A percentile compares a stretch with the other conserved stretches of the same genome.
phyloP scores from a whole-genome alignment of 2,797 vertebrate genomes.

The Poeciliopsis paucimaculata region DNA sequence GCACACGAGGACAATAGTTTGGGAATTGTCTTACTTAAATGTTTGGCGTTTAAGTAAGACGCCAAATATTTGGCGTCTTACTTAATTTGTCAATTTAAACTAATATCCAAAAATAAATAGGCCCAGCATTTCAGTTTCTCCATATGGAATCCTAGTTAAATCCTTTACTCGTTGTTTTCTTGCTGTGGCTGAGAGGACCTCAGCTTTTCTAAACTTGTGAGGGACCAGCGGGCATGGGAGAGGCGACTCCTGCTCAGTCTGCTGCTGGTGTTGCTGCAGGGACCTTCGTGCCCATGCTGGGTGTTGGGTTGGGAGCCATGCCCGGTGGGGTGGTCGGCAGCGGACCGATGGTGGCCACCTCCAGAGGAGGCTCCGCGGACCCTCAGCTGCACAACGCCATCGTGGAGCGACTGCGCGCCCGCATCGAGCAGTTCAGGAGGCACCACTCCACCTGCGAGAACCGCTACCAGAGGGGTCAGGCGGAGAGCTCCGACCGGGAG shows the following conservation, averaged over 20 bases:
- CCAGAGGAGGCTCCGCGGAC: slow-evolving; percentile 83
- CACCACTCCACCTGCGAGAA: slow-evolving; percentile 95
- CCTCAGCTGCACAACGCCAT: slow-evolving; percentile 94
- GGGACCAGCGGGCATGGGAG: slow-evolving; percentile 85
- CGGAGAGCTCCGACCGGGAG: slow-evolving; percentile 91
- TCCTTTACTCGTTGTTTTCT: slow-evolving; percentile 19
- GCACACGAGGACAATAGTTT: slow-evolving; percentile 15
- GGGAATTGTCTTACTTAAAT: slow-evolving; percentile 13
- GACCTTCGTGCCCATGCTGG: slow-evolving; percentile 82
- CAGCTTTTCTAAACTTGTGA: slow-evolving; percentile 53
- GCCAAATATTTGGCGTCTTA: too few species aligned
- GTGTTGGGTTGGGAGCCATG: slow-evolving; percentile 81
- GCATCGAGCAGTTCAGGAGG: slow-evolving; percentile 92
- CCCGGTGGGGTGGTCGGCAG: slow-evolving; percentile 73
- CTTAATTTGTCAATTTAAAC: too few species aligned
- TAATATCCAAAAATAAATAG: neutral
- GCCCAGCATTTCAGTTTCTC: slow-evolving; percentile 19
- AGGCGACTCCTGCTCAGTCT: slow-evolving; percentile 91
- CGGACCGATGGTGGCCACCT: slow-evolving; percentile 71
- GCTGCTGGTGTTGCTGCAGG: slow-evolving; percentile 78
- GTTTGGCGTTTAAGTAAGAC: neutral
- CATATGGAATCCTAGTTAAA: slow-evolving; percentile 60
- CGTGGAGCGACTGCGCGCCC: slow-evolving; percentile 93
- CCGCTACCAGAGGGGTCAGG: slow-evolving; percentile 91
- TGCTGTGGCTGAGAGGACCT: slow-evolving; percentile 61